These are phyloP conservation scores for Odocoileus hemionus DNA, from an alignment of 2,113 vertebrate species.

Conservation along the genomic window DNA sequence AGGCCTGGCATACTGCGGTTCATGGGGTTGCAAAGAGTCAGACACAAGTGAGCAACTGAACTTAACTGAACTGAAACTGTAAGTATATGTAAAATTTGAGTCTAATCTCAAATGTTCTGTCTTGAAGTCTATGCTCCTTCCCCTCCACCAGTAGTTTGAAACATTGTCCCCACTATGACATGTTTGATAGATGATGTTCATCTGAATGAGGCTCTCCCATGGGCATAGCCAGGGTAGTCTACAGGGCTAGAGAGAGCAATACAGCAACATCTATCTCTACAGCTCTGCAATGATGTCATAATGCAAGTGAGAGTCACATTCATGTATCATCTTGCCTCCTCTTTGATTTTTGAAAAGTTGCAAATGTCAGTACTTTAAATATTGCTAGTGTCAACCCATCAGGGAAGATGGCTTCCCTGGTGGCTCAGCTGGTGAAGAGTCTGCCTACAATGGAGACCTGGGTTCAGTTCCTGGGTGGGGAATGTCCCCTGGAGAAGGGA, in stretches of 20 bases:
- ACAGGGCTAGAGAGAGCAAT: background rate
- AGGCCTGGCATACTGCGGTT: too few species aligned
- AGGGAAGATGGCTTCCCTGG: background rate
- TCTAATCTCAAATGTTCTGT: background rate
- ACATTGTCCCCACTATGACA: background rate
- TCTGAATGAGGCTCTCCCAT: background rate
- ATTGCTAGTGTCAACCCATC: background rate
- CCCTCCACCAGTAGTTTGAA: background rate
- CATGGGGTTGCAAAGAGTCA: too few species aligned
- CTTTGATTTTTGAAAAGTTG: background rate
- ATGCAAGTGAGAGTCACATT: background rate
- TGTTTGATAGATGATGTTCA: background rate
- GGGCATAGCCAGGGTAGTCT: background rate
- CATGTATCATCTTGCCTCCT: background rate
- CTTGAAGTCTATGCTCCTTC: background rate
- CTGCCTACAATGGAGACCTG: background rate
- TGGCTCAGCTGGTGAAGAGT: background rate
- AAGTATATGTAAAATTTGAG: background rate
- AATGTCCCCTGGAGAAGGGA: background rate
- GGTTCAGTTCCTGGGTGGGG: background rate
- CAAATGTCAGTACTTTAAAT: background rate
- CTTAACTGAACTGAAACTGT: background rate
- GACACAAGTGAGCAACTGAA: too few species aligned
- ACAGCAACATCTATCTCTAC: accelerated
- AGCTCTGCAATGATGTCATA: background rate